These are phyloP conservation scores for Synodontis membranacea DNA, from an alignment of 2,113 vertebrate genomes.

Conservation along the genomic window DNA sequence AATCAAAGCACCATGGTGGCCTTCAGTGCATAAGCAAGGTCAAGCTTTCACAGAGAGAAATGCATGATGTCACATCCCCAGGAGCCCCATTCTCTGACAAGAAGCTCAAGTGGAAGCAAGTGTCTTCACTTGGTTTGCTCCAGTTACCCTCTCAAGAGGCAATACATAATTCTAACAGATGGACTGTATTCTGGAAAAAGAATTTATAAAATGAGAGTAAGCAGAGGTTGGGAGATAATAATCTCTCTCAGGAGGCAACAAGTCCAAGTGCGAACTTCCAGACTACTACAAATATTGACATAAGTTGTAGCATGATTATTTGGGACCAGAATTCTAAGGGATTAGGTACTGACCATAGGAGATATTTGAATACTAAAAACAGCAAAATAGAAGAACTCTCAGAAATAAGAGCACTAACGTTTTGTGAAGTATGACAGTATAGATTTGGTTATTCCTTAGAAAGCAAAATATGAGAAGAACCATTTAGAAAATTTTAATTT, in stretches of 20 bases:
- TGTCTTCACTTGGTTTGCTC: constrained; percentile 50
- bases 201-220: constrained; percentile 9
- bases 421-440: background rate
- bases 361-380: background rate
- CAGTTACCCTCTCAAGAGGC: constrained; percentile 39
- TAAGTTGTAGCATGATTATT: background rate
- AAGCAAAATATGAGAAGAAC: background rate
- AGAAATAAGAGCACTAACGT: background rate
- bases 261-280: background rate
- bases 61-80: constrained; percentile 69
- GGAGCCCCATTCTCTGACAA: constrained; percentile 56
- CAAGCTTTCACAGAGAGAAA: constrained; percentile 65
- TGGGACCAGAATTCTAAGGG: background rate
- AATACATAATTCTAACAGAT: constrained; percentile 36
- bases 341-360: background rate
- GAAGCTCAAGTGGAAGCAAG: constrained; percentile 62
- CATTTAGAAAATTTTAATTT: constrained; percentile 12
- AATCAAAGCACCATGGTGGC: constrained; percentile 62
- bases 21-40: constrained; percentile 58
- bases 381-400: background rate
- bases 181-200: background rate
- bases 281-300: background rate
- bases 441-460: background rate
- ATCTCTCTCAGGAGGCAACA: background rate
- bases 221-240: constrained; percentile 1